These are phyloP conservation scores for Sweltsa coloradensis DNA, from an alignment of 1,140 invertebrate species.

Conservation along the genomic window DNA sequence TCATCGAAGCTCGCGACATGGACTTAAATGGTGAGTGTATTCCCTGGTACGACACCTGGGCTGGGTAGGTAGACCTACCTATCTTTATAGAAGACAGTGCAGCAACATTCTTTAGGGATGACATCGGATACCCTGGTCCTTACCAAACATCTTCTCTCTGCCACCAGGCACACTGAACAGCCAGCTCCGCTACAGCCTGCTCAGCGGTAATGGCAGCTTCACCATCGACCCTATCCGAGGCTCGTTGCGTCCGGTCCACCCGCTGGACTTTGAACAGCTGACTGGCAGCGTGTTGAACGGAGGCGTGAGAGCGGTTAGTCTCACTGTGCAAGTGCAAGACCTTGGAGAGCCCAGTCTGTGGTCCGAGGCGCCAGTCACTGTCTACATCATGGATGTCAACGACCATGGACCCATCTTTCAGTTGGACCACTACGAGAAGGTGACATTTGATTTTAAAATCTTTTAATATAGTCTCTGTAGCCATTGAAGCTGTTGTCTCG, in stretches of 20 bases:
- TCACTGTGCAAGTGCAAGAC: constrained; percentile 68
- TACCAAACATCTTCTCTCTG: constrained; percentile 7
- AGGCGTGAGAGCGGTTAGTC: constrained; percentile 54
- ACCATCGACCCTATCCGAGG: constrained; percentile 63
- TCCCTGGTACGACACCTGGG: no score
- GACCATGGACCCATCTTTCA: constrained; percentile 76
- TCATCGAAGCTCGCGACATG: constrained; percentile 70
- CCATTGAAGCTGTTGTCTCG: no score
- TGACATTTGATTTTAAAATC: no score
- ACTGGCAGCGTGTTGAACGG: constrained; percentile 30
- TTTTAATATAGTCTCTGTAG: no score
- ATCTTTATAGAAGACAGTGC: no score
- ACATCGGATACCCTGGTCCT: no score
- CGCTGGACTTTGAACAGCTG: constrained; percentile 66
- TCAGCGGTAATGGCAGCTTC: constrained; percentile 69
- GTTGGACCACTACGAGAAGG: constrained; percentile 49
- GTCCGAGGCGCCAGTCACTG: constrained; percentile 56
- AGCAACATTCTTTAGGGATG: no score
- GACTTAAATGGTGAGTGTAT: constrained; percentile 77
- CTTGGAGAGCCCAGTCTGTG: constrained; percentile 62
- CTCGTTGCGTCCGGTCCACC: constrained; percentile 46
- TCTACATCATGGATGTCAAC: constrained; percentile 81
- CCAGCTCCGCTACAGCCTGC: constrained; percentile 67
- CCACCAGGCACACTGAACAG: constrained; percentile 68
- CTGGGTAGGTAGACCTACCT: no score